Base-by-base conservation (phyloP, 1,140 invertebrate genomes). In the Bombyx mandarina region DNA sequence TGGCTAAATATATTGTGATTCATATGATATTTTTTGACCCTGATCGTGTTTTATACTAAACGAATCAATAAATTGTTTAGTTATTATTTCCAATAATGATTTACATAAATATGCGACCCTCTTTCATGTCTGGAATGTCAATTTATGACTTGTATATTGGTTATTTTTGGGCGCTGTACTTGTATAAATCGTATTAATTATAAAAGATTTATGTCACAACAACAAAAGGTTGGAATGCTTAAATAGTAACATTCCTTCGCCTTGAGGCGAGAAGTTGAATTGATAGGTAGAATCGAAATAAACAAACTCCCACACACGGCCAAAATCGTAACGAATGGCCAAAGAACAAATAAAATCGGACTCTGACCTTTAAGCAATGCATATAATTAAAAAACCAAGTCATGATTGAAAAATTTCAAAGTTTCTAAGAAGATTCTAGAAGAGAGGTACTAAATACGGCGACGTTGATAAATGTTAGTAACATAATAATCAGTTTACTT, bases 31-130 rank as follows among this genome's bases (percentile, higher is more conserved):
- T 63, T 63, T 60, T 57, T 60, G 59, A 54, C 56, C 56, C 58
- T 52, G 58, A 53, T 62, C 44, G 54, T 74, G 74, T 74, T 79
- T 76, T 69, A 77, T 73, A 57, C 0, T 35, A 35, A 35, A 35
- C 26, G 26, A 35, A 35, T 35, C 26, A 35, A 35, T 35, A 35
- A 35, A 35, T 35, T 35, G 26, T 35, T 35, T 35, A 35, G 26
- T 35, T 35, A 35, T 35, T 35, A 35, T 35, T 35, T 35, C 26
- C 26, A 35, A 35, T 35, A 35, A 35, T 35, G 26, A 35, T 35
- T 35, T 35, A 35, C 26, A 35, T 35, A 35, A 35, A 35, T 35
- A 35, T 35, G 26, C 26, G 26, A 35, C 26, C 26, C 26, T 35
- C 26, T 35, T 35, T 35, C 0, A 35, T 35, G 26, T 35, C 26